Base-by-base conservation (phyloP, 2,888 invertebrate species). In the Lasioglossum zephyrum region DNA sequence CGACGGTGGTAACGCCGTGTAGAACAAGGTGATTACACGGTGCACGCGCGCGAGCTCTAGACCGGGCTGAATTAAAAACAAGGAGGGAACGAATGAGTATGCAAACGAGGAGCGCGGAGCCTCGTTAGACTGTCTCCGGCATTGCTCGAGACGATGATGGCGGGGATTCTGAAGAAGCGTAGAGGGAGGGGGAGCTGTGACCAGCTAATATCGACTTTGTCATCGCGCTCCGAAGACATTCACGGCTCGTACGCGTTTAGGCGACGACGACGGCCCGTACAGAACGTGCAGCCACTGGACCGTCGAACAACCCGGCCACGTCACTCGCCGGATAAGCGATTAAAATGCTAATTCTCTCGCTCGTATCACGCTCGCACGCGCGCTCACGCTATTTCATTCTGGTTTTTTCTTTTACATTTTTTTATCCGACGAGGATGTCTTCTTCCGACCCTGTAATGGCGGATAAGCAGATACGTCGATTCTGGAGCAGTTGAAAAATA, bases 331-430 rank as follows among this genome's bases (percentile, higher is more conserved):
- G 89, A 89, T 84, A 88, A 91, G 86, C 92, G 92, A 93, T 93
- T 92, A 92, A 93, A 92, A 93, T 92, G 92, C 91, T 89, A 92
- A 93, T 92, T 89, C 75, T 77, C 77, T 72, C 18, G 66, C 80
- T 76, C 26, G 69, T 77, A 36, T 60, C 39, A 31, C 16, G 9
- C 69, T n/a, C 36, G 44, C 73, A 78, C 53, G 8, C 22, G 9
- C 18, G 8, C 31, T 9, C 39, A 6, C n/a, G 8, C 18, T 13
- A 79, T 49, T 49, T 26, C 49, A 18, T 39, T 6, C 0, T 2
- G n/a, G 11, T 36, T 60, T 41, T 81, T 81, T 44, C 49, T 36
- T 41, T 69, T 1, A 3, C 47, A 4, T 11, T 16, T 22, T 57
- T 57, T 8, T 2, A 16, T 8, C 8, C 26, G 5, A 4, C 53